Evolutionary conservation across 53 echinoderm and acorn worm species (phyloP), one percentile per base, ranked within the genome.

Genomic region (Paelopatides confundens): DNA sequence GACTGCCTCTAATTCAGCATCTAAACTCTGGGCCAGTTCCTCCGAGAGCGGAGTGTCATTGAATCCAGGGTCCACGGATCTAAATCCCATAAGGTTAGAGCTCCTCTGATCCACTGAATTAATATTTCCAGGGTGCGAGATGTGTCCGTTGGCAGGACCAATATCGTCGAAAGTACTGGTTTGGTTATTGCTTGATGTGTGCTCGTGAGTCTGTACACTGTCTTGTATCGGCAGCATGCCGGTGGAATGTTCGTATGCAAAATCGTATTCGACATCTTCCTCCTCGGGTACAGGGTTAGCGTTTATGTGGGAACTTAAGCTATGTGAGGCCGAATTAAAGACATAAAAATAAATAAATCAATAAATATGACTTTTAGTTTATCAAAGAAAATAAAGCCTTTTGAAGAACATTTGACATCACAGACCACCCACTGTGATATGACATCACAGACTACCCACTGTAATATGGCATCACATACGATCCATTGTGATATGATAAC

Each of bases 191-290:
- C 17, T 21, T 18, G 15, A 50, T 52, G 52, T 14, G 12, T 27
- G 31, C 26, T 32, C 52, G 12, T 52, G 28, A 31, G 23, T 32
- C 30, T 51, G 52, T 2, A 29, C 14, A 51, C 34, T 36, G 65
- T 30, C 58, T 13, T 36, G 3, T 26, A 23, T 58, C 21, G 39
- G n/a, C 17, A 65, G 84, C 39, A 83, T 28, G 5, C 84, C 84
- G 10, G 28, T 37, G 63, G 84, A 65, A 65, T 63, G 64, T 83
- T 83, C 84, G 54, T 83, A 40, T 17, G 33, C 84, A 14, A 37
- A 83, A 31, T 83, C 84, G 37, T 83, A 83, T 30, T 83, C 84
- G 3, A 83, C 65, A 11, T 83, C 84, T 33, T 83, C 84, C 14
- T 65, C 84, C 53, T 79, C 79, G 4, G 53, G 51, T 4, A 79